Evolutionary conservation across 2,797 vertebrate genomes (phyloP).

Genomic region (Clarias pachynema): DNA sequence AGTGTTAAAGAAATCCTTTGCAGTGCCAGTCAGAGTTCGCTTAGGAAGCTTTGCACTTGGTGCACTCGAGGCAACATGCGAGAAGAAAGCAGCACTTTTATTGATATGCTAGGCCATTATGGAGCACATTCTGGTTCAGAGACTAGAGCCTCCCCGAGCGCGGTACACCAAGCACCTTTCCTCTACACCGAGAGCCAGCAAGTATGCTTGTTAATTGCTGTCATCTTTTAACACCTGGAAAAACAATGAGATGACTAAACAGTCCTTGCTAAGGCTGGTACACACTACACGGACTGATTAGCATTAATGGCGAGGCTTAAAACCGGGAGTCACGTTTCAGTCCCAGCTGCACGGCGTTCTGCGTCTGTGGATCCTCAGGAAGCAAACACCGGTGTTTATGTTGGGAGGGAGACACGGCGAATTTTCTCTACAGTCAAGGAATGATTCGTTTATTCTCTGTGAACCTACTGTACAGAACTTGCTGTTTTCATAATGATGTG

Average conservation of each 20-base stretch:
- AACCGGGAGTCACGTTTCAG: constrained; percentile 37
- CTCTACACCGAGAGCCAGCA: constrained; percentile 9
- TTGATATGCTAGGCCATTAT: constrained; percentile 19
- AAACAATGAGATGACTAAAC: constrained; percentile 40
- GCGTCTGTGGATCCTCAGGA: constrained; percentile 17
- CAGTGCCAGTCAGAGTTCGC: background rate
- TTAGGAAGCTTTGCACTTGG: constrained; percentile 14
- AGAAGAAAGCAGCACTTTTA: constrained; percentile 14
- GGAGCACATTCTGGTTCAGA: background rate
- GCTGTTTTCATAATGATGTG: background rate
- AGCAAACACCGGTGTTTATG: constrained; percentile 19
- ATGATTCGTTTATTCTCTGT: background rate
- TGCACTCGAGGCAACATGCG: background rate
- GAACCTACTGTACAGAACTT: background rate
- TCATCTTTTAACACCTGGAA: constrained; percentile 43
- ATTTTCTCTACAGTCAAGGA: background rate
- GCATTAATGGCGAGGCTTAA: constrained; percentile 25
- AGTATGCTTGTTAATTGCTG: constrained; percentile 35
- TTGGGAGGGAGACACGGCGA: background rate
- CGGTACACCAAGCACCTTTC: constrained; percentile 19
- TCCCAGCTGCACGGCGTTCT: constrained; percentile 16
- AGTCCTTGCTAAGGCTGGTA: constrained; percentile 9
- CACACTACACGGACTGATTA: constrained; percentile 27
- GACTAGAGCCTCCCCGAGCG: constrained; percentile 16
- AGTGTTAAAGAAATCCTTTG: background rate